Evolutionary conservation across 2,797 vertebrate genomes (phyloP).

Genomic region (Helicolenus hilgendorfi): DNA sequence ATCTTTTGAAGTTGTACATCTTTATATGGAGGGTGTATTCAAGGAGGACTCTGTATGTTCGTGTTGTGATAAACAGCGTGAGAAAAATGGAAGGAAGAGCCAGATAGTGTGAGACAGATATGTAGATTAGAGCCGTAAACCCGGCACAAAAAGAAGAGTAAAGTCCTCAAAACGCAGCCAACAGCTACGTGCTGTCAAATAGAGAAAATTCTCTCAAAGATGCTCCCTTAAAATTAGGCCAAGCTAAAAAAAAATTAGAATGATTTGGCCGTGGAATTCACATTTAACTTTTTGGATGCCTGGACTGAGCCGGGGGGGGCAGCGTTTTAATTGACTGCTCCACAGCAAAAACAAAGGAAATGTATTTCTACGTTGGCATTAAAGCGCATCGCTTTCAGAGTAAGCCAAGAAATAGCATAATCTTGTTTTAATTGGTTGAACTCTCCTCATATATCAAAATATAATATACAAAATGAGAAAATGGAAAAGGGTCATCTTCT

Average conservation of each 20-base stretch:
- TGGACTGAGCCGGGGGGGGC: slow-evolving; percentile 24
- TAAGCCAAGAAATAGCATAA: slow-evolving; percentile 5
- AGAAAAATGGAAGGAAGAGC: slow-evolving; percentile 24
- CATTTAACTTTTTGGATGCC: slow-evolving; percentile 34
- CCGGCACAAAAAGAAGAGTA: slow-evolving; percentile 4
- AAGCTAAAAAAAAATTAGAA: slow-evolving; percentile 24
- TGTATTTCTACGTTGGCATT: slow-evolving; percentile 14
- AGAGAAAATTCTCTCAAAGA: neutral
- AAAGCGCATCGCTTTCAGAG: neutral
- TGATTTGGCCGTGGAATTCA: slow-evolving; percentile 15
- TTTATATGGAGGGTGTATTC: slow-evolving; percentile 36
- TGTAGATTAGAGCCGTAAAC: slow-evolving; percentile 49
- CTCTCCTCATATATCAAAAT: neutral
- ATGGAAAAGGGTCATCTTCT: neutral
- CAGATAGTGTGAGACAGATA: slow-evolving; percentile 53
- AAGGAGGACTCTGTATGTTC: neutral
- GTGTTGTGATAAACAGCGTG: neutral
- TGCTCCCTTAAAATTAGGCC: slow-evolving; percentile 36
- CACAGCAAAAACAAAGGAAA: slow-evolving; percentile 33
- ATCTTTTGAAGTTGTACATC: slow-evolving; percentile 43
- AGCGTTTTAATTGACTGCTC: slow-evolving; percentile 31
- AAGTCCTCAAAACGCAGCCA: slow-evolving; percentile 34
- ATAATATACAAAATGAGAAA: neutral
- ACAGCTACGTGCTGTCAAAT: slow-evolving; percentile 44
- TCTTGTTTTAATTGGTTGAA: slow-evolving; percentile 37